phyloP scores from a whole-genome alignment of 1,140 invertebrate genomes.

The Lordiphosa clarofinis region DNA sequence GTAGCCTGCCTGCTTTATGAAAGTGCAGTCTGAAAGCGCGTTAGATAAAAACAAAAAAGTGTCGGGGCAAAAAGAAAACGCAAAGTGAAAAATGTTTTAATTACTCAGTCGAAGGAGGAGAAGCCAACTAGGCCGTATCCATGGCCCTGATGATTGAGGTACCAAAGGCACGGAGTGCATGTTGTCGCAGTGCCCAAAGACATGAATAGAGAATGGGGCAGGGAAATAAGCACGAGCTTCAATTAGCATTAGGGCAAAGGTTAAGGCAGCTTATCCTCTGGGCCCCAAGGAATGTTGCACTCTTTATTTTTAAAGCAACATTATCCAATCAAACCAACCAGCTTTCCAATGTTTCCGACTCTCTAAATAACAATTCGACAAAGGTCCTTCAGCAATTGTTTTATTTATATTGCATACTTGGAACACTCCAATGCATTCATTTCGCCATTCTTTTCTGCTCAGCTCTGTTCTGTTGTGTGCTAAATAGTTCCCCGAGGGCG shows the following conservation, averaged over 20 bases:
- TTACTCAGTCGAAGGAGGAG: conserved; percentile 66
- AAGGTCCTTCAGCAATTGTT: conserved; percentile 40
- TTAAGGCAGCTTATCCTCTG: neutral
- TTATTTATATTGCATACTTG: conserved; percentile 19
- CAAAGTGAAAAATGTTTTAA: conserved; percentile 77
- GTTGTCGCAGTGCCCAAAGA: conserved; percentile 30
- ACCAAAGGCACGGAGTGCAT: conserved; percentile 2
- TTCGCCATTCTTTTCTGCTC: conserved; percentile 16
- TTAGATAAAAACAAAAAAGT: conserved; percentile 49
- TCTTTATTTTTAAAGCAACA: too few relatives aligned
- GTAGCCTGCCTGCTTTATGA: conserved; percentile 24
- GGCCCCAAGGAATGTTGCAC: too few relatives aligned
- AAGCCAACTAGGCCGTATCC: conserved; percentile 1
- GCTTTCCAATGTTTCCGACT: neutral
- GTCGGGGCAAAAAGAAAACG: conserved; percentile 37
- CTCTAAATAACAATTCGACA: neutral
- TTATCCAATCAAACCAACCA: conserved; percentile 3
- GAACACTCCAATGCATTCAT: conserved; percentile 44
- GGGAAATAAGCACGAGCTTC: neutral
- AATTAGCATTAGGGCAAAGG: neutral
- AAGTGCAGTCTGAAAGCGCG: conserved; percentile 38
- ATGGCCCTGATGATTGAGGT: conserved; percentile 17
- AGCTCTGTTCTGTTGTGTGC: conserved; percentile 41
- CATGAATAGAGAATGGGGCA: neutral
- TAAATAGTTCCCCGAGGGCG: conserved; percentile 73